Conservation (phyloP, 2,113 vertebrate species). For the Oncorhynchus clarkii region DNA sequence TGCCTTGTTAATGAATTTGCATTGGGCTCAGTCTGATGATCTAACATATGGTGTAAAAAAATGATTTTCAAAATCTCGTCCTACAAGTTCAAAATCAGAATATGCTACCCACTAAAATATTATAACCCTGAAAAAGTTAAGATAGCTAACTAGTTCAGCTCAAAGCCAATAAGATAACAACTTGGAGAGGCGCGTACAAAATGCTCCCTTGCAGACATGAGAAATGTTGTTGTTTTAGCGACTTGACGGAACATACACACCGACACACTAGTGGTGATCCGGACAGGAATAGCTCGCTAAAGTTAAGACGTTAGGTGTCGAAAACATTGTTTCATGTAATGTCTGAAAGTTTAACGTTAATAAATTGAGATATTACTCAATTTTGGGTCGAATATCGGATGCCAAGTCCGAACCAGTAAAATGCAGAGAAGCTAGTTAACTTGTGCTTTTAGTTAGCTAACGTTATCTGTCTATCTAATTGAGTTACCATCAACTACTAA, state of each 20-base stretch:
- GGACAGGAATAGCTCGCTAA: slow-evolving; percentile 32
- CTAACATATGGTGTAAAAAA: no score
- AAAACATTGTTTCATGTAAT: not conserved
- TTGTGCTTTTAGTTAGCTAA: slow-evolving; percentile 11
- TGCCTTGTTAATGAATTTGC: no score
- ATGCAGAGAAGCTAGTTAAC: slow-evolving; percentile 31
- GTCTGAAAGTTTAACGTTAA: not conserved
- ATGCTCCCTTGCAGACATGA: slow-evolving; percentile 22
- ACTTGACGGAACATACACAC: slow-evolving; percentile 32
- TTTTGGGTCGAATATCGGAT: slow-evolving; percentile 9
- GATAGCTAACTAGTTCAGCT: no score
- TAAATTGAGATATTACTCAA: not conserved
- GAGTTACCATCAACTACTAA: slow-evolving; percentile 15
- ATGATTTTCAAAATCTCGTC: no score
- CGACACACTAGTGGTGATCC: slow-evolving; percentile 40
- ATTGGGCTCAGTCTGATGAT: no score
- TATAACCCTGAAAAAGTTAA: no score
- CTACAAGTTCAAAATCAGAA: no score
- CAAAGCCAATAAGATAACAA: no score
- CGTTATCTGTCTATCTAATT: not conserved
- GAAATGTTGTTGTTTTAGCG: slow-evolving; percentile 51
- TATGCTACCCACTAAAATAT: no score
- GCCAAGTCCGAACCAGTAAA: slow-evolving; percentile 1
- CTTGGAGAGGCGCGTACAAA: not conserved
- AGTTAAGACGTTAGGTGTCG: not conserved